phyloP scores from a whole-genome alignment of 2,888 invertebrate genomes.

The Gonocerus acuteangulatus region DNA sequence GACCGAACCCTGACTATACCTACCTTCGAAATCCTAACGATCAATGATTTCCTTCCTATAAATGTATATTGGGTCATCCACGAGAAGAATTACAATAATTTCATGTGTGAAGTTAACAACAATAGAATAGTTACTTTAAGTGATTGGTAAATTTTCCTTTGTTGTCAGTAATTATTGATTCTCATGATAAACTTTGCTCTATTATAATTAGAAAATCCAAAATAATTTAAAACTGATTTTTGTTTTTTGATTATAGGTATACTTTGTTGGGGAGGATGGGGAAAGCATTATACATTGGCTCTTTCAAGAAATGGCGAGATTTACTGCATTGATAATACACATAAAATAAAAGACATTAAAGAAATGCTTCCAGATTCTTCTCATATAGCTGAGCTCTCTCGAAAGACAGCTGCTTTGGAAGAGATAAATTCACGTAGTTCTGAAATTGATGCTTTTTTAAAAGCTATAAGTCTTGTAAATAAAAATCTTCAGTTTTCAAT shows the following conservation, averaged over 20 bases:
- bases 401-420: constrained; percentile 1
- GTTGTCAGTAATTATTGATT: too few species aligned
- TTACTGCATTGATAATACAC: background rate
- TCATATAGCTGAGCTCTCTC: background rate
- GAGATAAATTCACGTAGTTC: background rate
- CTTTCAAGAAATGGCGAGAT: constrained; percentile 1
- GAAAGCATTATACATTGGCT: background rate
- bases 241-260: background rate
- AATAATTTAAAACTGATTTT: background rate
- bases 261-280: background rate
- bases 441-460: background rate
- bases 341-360: background rate
- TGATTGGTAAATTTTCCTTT: too few species aligned
- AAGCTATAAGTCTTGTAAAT: background rate
- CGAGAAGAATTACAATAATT: too few species aligned
- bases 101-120: too few species aligned
- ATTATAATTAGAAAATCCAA: too few species aligned
- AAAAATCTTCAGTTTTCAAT: constrained; percentile 10
- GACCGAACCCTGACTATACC: too few species aligned
- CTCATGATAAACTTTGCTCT: too few species aligned
- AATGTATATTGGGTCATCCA: too few species aligned
- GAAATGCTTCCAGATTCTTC: constrained; percentile 8
- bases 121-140: too few species aligned
- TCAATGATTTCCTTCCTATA: too few species aligned
- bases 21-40: too few species aligned